phyloP scores from a whole-genome alignment of 1,140 invertebrate genomes.

The Halictus rubicundus region DNA sequence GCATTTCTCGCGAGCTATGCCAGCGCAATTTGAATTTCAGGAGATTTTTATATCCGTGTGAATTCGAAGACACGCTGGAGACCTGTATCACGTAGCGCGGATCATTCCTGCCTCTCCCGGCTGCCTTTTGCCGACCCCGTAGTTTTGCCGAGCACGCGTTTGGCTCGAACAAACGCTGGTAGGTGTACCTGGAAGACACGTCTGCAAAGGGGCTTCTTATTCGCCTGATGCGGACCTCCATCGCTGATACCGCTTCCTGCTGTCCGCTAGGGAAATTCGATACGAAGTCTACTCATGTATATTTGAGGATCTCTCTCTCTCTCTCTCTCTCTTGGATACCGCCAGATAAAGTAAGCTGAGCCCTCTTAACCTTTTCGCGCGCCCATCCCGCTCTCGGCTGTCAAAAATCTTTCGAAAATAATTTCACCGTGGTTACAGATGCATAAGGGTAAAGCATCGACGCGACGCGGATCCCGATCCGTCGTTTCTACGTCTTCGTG shows the following conservation, averaged over 20 bases:
- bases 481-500: no score
- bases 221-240: slow-evolving; percentile 60
- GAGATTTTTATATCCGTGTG: slow-evolving; percentile 59
- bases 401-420: neutral
- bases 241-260: slow-evolving; percentile 60
- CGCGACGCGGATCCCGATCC: neutral
- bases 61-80: slow-evolving; percentile 54
- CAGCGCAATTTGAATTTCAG: slow-evolving; percentile 60
- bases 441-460: neutral
- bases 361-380: slow-evolving; percentile 46
- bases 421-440: neutral
- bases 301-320: slow-evolving; percentile 67
- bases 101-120: slow-evolving; percentile 16
- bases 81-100: slow-evolving; percentile 45
- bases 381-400: neutral
- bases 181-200: slow-evolving; percentile 49
- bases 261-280: slow-evolving; percentile 76
- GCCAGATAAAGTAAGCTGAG: slow-evolving; percentile 33
- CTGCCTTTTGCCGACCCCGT: slow-evolving; percentile 41
- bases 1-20: slow-evolving; percentile 29
- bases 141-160: slow-evolving; percentile 41
- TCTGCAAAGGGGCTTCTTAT: slow-evolving; percentile 64
- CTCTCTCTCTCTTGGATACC: slow-evolving; percentile 40
- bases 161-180: slow-evolving; percentile 53
- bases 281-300: slow-evolving; percentile 75